Conservation (phyloP, 2,797 vertebrate genomes). For the Melanogrammus aeglefinus region DNA sequence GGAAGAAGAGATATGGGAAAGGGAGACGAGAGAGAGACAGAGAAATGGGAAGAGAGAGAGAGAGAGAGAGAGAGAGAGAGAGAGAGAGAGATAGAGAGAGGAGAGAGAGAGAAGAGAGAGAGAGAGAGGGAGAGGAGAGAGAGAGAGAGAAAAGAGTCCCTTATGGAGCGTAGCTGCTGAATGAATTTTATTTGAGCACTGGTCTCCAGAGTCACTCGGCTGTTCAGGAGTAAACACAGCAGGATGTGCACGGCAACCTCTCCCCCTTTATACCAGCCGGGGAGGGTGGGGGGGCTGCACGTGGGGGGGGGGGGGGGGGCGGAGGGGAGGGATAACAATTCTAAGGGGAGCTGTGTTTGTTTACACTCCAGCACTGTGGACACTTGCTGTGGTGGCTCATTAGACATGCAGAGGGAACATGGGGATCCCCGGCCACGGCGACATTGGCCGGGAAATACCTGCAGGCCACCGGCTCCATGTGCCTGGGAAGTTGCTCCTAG, state of each 20-base stretch:
- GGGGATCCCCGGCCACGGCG: no score
- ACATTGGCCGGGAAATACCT: no score
- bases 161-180: slow-evolving; percentile 64
- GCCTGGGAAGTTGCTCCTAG: no score
- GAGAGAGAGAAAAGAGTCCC: slow-evolving; percentile 18
- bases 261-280: slow-evolving; percentile 55
- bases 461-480: no score
- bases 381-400: no score
- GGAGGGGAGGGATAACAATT: neutral
- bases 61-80: neutral
- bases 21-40: neutral
- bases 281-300: slow-evolving; percentile 47
- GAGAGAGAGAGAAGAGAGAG: slow-evolving; percentile 4
- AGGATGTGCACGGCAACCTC: slow-evolving; percentile 48
- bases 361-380: no score
- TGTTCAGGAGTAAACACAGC: slow-evolving; percentile 69
- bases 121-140: slow-evolving; percentile 15
- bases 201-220: slow-evolving; percentile 70
- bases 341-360: no score
- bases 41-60: neutral
- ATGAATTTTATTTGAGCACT: slow-evolving; percentile 70
- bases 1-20: neutral
- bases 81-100: neutral
- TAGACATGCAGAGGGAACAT: no score
- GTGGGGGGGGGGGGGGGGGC: slow-evolving; percentile 49